Evolutionary conservation across 2,888 invertebrate species (phyloP), one percentile per base, ranked within the genome.

Genomic region (Epiblema foenella): DNA sequence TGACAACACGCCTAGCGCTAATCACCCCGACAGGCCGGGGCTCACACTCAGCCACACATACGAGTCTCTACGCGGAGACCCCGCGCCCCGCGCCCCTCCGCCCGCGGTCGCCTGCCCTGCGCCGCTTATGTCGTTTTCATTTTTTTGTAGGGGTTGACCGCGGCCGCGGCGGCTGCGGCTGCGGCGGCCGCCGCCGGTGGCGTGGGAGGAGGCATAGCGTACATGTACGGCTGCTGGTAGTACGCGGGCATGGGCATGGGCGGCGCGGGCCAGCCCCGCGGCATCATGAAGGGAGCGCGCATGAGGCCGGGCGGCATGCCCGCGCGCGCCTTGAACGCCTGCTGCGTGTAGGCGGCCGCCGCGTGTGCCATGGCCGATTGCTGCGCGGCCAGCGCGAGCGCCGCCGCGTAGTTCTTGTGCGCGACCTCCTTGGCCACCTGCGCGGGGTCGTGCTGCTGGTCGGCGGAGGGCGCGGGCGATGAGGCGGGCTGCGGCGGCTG

Each of bases 81-180:
- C 91, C 91, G 91, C 91, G 89, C 87, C 89, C 89, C 88, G 88
- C 89, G 86, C 88, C 89, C 89, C 89, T 84, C 89, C 87, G 85
- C 82, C 87, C 89, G 86, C 84, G 85, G 78, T 76, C 73, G 70
- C 76, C 76, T 80, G 75, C 75, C 78, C 82, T 81, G 75, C 79
- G 75, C 79, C 85, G 75, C 77, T 94, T 96, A 96, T 86, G 96
- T 97, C 82, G 97, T 97, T 94, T 97, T 97, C 96, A 97, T 96
- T 94, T 97, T 97, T 93, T 98, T 98, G 93, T 97, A 97, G 72
- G 98, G 98, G 88, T 97, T 97, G 86, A 97, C 94, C 62, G 89
- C 90, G 73, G 89, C 88, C 73, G 91, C 89, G 74, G 89, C 86
- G 73, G 87, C 85, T 39, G 88, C 87, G 73, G 90, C 88, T 69